Conservation (phyloP, 2,888 invertebrate species). For the Dasysyrphus albostriatus region DNA sequence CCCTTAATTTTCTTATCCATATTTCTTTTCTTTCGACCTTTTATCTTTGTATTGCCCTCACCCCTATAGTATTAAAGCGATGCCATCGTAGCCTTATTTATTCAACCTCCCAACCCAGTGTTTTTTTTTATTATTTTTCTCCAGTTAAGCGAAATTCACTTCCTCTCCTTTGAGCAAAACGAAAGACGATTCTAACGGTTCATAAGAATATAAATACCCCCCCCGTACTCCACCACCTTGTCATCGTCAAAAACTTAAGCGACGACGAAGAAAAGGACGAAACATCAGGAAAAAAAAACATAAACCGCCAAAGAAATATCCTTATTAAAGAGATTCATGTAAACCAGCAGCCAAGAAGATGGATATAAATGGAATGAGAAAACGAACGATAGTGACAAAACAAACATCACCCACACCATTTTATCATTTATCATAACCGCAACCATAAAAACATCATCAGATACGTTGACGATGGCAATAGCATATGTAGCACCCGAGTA, state of each 20-base stretch:
- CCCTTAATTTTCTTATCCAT: conserved; percentile 66
- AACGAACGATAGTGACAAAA: conserved; percentile 19
- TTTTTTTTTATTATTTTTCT: conserved; percentile 20
- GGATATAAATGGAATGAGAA: conserved; percentile 22
- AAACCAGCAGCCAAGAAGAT: conserved; percentile 17
- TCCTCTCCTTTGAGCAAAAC: conserved; percentile 36
- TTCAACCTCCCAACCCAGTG: conserved; percentile 16
- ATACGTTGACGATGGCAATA: conserved; percentile 70
- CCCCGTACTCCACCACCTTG: background rate
- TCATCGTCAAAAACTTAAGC: conserved; percentile 10
- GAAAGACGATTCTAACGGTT: conserved; percentile 48
- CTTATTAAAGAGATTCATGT: conserved; percentile 62
- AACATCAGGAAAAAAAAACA: background rate
- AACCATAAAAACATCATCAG: conserved; percentile 76
- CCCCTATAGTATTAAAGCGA: conserved; percentile 39
- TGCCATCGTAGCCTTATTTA: conserved; percentile 47
- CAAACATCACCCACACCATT: conserved; percentile 44
- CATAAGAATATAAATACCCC: conserved; percentile 23
- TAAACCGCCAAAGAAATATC: conserved; percentile 35
- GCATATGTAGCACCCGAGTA: conserved; percentile 71
- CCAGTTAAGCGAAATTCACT: conserved; percentile 54
- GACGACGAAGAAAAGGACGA: conserved; percentile 10
- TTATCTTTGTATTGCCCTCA: conserved; percentile 31
- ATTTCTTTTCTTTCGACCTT: conserved; percentile 51
- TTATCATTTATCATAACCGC: conserved; percentile 74